Evolutionary conservation across 1,140 invertebrate genomes (phyloP), one percentile per base, ranked within the genome.

Genomic region (Saxidomus purpurata): DNA sequence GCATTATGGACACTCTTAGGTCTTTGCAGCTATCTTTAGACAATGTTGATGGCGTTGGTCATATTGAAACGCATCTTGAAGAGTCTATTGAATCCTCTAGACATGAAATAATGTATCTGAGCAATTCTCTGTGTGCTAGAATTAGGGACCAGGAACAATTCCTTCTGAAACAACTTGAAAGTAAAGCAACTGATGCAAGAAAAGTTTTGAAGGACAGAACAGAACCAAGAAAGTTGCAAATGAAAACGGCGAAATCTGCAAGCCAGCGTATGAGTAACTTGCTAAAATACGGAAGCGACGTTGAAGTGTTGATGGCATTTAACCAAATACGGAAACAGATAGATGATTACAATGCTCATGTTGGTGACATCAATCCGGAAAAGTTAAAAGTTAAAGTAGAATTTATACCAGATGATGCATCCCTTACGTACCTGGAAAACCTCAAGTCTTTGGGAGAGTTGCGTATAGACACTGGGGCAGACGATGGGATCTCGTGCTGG

Each of bases 251-350:
- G 9, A 84, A 89, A 43, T 85, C 93, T 34, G 93, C 93, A 0
- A 86, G 91, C 47, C 89, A 92, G 31, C 89, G 93, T 43, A 91
- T 94, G 91, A 90, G 89, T 40, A 92, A 86, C 31, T 83, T 94
- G 40, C 63, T 93, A 36, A 90, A 91, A 25, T 94, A 93, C 80
- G 94, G 94, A 49, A 93, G 92, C 89, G 93, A 94, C 71, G 89
- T 93, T 47, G 94, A 94, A 67, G 91, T 94, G 67, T 69, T 94
- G 13, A 83, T 94, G 31, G 92, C 92, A 0, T 93, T 92, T 76
- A 92, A 92, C 40, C 92, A 92, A 89, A 85, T 92, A 4, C 61
- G 82, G 28, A 92, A 91, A 43, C 86, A 91, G 59, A 40, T 92
- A 25, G 90, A 93, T 84, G 87, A 91, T 40, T 90, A 92, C 84